Base-by-base conservation (phyloP, 1,140 invertebrate species). In the Belonocnema kinseyi region DNA sequence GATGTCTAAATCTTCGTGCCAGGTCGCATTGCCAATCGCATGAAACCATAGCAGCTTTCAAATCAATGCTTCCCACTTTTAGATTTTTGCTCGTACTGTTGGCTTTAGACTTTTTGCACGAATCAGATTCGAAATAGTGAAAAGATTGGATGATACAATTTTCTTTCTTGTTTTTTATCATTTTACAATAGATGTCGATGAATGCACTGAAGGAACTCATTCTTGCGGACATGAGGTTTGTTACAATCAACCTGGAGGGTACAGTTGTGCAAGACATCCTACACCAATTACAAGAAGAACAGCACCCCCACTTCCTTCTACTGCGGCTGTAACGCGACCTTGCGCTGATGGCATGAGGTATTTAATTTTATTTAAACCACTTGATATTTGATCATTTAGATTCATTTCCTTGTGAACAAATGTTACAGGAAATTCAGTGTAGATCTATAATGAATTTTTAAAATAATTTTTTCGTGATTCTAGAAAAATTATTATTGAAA, bases 221-320 rank as follows among this genome's bases (percentile, higher is more conserved):
- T 72, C 75, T 0, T 91, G 91, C 81, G 83, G 88, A 61, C 74
- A 85, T 21, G 90, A 93, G 78, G 85, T 85, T 1, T 94, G 94
- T 80, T 91, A 92, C 77, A 94, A 94, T 83, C 92, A 91, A 50
- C 90, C 92, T 4, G 94, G 94, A 16, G 92, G 92, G 40, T 94
- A 93, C 78, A 90, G 89, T 33, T 94, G 94, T 86, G 85, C 93
- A 77, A 82, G 92, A 83, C 83, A 87, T 8, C 80, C 87, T 2
- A 83, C 72, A 17, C 88, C 90, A 50, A 88, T 88, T 13, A 89
- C 83, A 0, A 84, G 83, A 61, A 76, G 52, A 61, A 76, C 84
- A 12, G 2, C 81, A n/a, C 80, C 82, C 26, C 71, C 78, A 11
- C 14, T 83, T 7, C n/a, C 77, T 21, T 54, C 81, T 13, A 26